phyloP scores from a whole-genome alignment of 2,797 vertebrate species.

The Bradypodion pumilum region DNA sequence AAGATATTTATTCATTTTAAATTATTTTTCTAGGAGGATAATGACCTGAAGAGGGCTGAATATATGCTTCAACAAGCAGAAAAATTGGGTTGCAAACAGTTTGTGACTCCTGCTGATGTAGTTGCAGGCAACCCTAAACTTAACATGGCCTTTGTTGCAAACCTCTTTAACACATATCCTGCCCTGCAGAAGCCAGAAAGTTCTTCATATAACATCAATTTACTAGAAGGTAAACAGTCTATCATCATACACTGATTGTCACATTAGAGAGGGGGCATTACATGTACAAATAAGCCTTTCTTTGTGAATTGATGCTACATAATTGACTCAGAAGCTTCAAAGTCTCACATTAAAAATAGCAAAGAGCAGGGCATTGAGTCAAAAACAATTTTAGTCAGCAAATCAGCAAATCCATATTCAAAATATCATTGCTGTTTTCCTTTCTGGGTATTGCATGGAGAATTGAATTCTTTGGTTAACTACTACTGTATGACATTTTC shows the following conservation, averaged over 20 bases:
- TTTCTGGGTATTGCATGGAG: background rate
- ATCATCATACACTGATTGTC: slow-evolving; percentile 27
- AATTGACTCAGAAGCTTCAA: background rate
- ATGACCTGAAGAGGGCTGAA: slow-evolving; percentile 86
- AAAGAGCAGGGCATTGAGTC: no score
- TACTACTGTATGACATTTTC: background rate
- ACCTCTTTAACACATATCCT: slow-evolving; percentile 93
- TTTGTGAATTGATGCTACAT: slow-evolving; percentile 7
- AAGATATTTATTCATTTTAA: slow-evolving; percentile 32
- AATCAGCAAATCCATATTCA: background rate
- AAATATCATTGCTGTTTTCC: background rate
- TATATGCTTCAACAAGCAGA: slow-evolving; percentile 93
- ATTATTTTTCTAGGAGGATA: slow-evolving; percentile 78
- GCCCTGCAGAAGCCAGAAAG: slow-evolving; percentile 75
- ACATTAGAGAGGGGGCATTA: slow-evolving; percentile 21
- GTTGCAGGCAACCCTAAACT: slow-evolving; percentile 94
- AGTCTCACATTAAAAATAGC: background rate
- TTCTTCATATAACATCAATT: slow-evolving; percentile 78
- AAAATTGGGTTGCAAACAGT: slow-evolving; percentile 92
- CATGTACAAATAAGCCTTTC: slow-evolving; percentile 11
- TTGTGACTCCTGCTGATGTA: slow-evolving; percentile 91
- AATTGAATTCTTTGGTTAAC: background rate
- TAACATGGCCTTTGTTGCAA: slow-evolving; percentile 95
- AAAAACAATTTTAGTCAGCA: no score
- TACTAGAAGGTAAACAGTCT: slow-evolving; percentile 85